Percentiles rank a stretch among this genome's conserved stretches.
phyloP scores from a whole-genome alignment of 2,888 invertebrate species.

The Microplitis manilae region DNA sequence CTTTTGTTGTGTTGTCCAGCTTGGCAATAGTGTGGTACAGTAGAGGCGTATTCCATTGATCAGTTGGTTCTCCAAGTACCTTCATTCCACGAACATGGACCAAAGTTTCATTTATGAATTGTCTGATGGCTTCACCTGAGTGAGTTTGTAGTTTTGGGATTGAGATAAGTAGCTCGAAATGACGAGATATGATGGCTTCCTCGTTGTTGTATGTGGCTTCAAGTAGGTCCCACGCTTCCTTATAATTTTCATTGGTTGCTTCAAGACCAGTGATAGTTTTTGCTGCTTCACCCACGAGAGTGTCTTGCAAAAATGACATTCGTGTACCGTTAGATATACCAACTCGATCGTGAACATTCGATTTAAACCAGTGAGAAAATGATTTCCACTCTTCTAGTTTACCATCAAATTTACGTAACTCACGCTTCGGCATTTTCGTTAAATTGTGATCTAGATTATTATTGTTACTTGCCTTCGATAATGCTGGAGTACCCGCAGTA shows the following conservation, averaged over 20 bases:
- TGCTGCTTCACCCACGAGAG: conserved; percentile 22
- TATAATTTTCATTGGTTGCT: conserved; percentile 38
- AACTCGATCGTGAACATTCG: background rate
- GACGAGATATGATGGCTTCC: conserved; percentile 25
- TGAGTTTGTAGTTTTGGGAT: conserved; percentile 5
- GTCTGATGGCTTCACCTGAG: background rate
- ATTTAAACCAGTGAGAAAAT: background rate
- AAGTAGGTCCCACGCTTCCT: conserved; percentile 39
- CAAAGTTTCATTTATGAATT: background rate
- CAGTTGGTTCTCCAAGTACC: background rate
- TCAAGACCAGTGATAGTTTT: conserved; percentile 37
- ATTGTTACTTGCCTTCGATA: no score
- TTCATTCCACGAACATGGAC: conserved; percentile 1
- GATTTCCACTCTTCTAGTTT: background rate
- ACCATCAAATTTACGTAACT: background rate
- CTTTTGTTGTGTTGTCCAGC: background rate
- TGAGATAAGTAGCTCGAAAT: conserved; percentile 20
- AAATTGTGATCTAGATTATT: background rate
- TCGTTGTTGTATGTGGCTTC: conserved; percentile 39
- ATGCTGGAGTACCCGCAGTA: no score
- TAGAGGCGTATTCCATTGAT: conserved; percentile 8
- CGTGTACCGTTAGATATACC: background rate
- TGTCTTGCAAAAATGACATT: background rate
- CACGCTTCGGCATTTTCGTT: background rate
- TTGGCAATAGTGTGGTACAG: background rate